Base-by-base conservation (phyloP, 2,797 vertebrate species). In the Chromobotia macracanthus region DNA sequence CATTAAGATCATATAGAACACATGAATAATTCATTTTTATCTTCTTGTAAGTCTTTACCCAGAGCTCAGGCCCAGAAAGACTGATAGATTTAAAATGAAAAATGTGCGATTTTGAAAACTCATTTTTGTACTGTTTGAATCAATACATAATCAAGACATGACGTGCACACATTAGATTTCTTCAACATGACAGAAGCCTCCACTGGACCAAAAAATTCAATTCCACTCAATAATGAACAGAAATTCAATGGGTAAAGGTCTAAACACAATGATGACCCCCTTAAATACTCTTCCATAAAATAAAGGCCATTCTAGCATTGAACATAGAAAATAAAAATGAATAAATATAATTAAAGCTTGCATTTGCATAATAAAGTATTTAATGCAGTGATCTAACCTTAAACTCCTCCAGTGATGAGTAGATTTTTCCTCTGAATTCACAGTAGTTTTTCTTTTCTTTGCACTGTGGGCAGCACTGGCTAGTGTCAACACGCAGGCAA, bases 401-500 rank as follows among this genome's bases (percentile, higher is more conserved):
- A 91, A 99, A 99, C 89, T 99, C 98, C 86, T 98, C 95, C 46
- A 99, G 92, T 3, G 95, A 95, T 84, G 93, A 94, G 87, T 99
- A 99, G 88, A 92, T 94, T 84, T 96, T 96, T 75, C 95, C 97
- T 73, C 97, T 93, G 83, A 99, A 99, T 87, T 99, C 97, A 74
- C 98, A 99, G 92, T 97, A 96, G 92, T 96, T 98, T 86, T 95
- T 98, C 87, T 90, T 95, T 92, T 99, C 97, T 86, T 96, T 97
- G 92, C 98, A 99, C 91, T 94, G 95, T 0, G 98, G 98, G 90
- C 98, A 99, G 91, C 98, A 99, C 75, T 98, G 96, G 81, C 96
- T 98, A 53, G 95, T 97, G 92, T 99, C 98, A 86, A 99, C 95
- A 84, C 95, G 96, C 84, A 97, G 92, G 86, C 98, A 99, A 63